Percentiles rank a stretch among this genome's conserved stretches.
These are phyloP conservation scores for Drosophila simulans DNA, from an alignment of 1,140 invertebrate species.

Conservation along the genomic window DNA sequence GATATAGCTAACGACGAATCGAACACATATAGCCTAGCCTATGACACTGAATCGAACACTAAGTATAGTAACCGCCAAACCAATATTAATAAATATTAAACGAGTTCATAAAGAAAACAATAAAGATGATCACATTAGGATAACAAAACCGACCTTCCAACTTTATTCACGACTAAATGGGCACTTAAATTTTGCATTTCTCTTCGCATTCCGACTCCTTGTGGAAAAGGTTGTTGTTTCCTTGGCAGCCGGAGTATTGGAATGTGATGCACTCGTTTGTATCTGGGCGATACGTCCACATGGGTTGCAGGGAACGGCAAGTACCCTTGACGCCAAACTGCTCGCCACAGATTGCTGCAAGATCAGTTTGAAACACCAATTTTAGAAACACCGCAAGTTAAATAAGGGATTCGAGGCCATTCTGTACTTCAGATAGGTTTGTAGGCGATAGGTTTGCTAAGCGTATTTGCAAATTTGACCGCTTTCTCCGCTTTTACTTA, in stretches of 20 bases:
- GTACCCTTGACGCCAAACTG: conserved; percentile 45
- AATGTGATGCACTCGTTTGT: conserved; percentile 85
- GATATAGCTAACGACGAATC: conserved; percentile 38
- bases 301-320: conserved; percentile 14
- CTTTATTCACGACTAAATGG: conserved; percentile 26
- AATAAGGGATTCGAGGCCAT: too few species aligned
- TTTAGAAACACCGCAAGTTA: too few species aligned
- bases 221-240: conserved; percentile 91
- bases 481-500: conserved; percentile 28
- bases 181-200: conserved; percentile 85
- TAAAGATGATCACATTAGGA: conserved; percentile 65
- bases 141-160: conserved; percentile 5
- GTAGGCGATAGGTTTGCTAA: too few species aligned
- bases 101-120: conserved; percentile 65
- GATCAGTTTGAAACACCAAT: neutral
- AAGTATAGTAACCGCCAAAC: conserved; percentile 44
- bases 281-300: conserved; percentile 50
- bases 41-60: conserved; percentile 46
- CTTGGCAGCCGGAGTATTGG: conserved; percentile 91
- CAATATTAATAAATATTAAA: conserved; percentile 66
- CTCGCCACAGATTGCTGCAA: conserved; percentile 60
- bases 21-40: conserved; percentile 31
- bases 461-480: too few species aligned
- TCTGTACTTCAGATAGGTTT: too few species aligned
- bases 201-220: conserved; percentile 87